Evolutionary conservation across 2,888 invertebrate genomes (phyloP).

Genomic region (Apamea crenata): DNA sequence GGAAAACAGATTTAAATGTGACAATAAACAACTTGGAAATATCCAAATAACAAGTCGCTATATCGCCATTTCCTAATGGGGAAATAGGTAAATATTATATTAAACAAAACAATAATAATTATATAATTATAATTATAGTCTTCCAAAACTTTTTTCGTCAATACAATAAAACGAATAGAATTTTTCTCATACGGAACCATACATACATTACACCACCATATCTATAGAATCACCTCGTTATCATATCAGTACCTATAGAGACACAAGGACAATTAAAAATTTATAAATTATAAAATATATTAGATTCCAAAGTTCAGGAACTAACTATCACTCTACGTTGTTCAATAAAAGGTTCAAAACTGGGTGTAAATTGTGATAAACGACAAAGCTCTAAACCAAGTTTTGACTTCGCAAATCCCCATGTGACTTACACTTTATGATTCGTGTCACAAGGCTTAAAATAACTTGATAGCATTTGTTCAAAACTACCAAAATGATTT

Average conservation of each 20-base stretch:
- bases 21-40: neutral
- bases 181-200: neutral
- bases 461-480: constrained; percentile 32
- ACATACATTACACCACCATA: neutral
- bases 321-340: constrained; percentile 10
- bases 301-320: constrained; percentile 28
- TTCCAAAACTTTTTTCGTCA: too few relatives aligned
- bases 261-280: constrained; percentile 35
- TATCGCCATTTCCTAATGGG: neutral
- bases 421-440: constrained; percentile 22
- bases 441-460: constrained; percentile 15
- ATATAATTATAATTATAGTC: too few relatives aligned
- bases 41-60: neutral
- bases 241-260: neutral
- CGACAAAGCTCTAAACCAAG: neutral
- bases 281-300: too few relatives aligned
- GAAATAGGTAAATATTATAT: neutral
- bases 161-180: constrained; percentile 19
- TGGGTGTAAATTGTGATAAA: neutral
- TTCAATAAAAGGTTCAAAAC: neutral
- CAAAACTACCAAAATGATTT: constrained; percentile 23
- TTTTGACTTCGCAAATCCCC: constrained; percentile 1
- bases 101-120: neutral
- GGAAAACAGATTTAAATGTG: neutral
- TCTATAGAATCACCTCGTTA: too few relatives aligned